These are phyloP conservation scores for Myrmophylax atrothorax DNA, from an alignment of 2,113 vertebrate species.

Conservation along the genomic window DNA sequence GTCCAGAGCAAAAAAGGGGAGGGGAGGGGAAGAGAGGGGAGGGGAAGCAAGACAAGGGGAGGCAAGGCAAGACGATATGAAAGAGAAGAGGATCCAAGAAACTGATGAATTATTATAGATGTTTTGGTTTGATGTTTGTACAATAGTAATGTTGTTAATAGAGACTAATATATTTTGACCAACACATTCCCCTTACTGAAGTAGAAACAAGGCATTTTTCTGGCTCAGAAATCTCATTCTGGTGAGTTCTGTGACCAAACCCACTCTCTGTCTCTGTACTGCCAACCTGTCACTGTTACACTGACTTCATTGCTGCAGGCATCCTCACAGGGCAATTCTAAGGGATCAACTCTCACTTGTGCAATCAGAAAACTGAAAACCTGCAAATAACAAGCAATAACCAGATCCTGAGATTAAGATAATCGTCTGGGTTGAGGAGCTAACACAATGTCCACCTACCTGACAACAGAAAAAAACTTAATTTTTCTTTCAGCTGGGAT, in stretches of 20 bases:
- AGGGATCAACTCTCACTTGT: background rate
- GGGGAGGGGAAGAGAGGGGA: background rate
- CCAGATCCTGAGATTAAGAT: background rate
- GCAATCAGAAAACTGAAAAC: background rate
- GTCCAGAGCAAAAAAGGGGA: too few species aligned
- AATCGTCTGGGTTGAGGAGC: background rate
- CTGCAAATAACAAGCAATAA: background rate
- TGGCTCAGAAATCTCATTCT: background rate
- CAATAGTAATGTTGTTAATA: background rate
- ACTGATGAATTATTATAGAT: background rate
- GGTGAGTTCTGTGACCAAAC: background rate
- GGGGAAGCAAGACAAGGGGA: background rate
- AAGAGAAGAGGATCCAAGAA: background rate
- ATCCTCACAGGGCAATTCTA: background rate
- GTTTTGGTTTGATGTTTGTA: background rate
- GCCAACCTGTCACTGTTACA: background rate
- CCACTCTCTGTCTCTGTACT: background rate
- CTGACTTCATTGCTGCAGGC: background rate
- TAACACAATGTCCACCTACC: background rate
- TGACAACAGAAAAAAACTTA: background rate
- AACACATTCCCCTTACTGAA: background rate
- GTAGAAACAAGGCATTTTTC: background rate
- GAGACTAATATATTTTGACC: background rate
- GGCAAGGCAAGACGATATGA: background rate
- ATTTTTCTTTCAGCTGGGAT: background rate